Evolutionary conservation across 2,888 invertebrate species (phyloP), one percentile per base, ranked within the genome.

Genomic region (Drosophila paramelanica): DNA sequence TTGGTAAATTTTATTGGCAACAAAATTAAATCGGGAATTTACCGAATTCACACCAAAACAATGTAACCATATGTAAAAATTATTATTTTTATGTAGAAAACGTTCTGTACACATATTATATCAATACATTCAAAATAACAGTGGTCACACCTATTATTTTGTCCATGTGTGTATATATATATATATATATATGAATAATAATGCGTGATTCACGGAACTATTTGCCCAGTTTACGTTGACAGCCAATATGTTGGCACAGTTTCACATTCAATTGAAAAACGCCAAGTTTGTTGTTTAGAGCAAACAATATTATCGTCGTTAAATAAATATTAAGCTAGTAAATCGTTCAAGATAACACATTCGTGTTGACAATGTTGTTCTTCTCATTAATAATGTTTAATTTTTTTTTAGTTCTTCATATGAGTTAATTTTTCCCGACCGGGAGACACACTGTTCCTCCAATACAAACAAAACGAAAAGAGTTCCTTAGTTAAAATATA

Each of bases 111-210:
- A n/a, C n/a, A n/a, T n/a, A n/a, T n/a, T n/a, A n/a, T n/a, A n/a
- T n/a, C n/a, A n/a, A n/a, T n/a, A n/a, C n/a, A n/a, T n/a, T n/a
- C n/a, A n/a, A n/a, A n/a, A n/a, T n/a, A n/a, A n/a, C n/a, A n/a
- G n/a, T n/a, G n/a, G n/a, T n/a, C n/a, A n/a, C n/a, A n/a, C n/a
- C n/a, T n/a, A n/a, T n/a, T n/a, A n/a, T n/a, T n/a, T n/a, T n/a
- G n/a, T n/a, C n/a, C n/a, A n/a, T n/a, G n/a, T n/a, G n/a, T n/a
- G n/a, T n/a, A n/a, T n/a, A n/a, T n/a, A n/a, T n/a, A n/a, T n/a
- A n/a, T n/a, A n/a, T n/a, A n/a, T n/a, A n/a, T 20, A 17, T 13
- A 39, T 59, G 49, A 69, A 60, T 64, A 55, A 50, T 23, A 75
- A 69, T 69, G 51, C 58, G 58, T 51, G 33, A n/a, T 27, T 43